Base-by-base conservation (phyloP, 2,888 invertebrate species). In the Cheilosia vernalis region DNA sequence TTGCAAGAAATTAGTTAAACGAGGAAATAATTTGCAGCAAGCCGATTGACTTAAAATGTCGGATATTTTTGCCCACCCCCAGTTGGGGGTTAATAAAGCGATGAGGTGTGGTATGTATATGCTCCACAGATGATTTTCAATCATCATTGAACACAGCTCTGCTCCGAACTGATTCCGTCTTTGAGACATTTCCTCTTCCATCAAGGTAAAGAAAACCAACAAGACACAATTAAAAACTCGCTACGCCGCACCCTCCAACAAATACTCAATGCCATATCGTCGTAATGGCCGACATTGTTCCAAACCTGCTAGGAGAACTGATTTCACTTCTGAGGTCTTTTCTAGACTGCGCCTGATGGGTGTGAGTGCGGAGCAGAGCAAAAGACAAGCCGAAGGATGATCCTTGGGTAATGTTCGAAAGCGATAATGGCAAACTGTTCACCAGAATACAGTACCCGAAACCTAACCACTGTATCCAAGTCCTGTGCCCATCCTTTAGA, bases 371-470 rank as follows among this genome's bases (percentile, higher is more conserved):
- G 6, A 53, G 42, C 2, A 37, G 21, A 21, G 27, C 15, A 49
- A 10, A 42, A 49, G 37, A 72, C 47, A 49, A 60, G 60, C 24
- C 13, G 51, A 47, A 67, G 63, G 74, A 70, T 64, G 77, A 67
- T 72, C 74, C 63, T 66, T 64, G 74, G 21, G 64, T 70, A 60
- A 74, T 53, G 64, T 70, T 74, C 42, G 80, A 76, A 84, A 80
- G 80, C 74, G 84, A 84, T 84, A 84, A 84, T 80, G 63, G 80
- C 74, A 80, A 84, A 84, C 80, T 70, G 80, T 76, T 80, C 74
- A 74, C 70, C 74, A 63, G 80, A 80, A 84, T 6, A 27, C 64
- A 84, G 74, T 63, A 80, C 55, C 70, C 55, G 66, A 47, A 55
- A 58, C 64, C 53, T 44, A 51, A 51, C 64, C 55, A 69, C 33